Conservation (phyloP, 2,888 invertebrate species). For the Andrena camellia region DNA sequence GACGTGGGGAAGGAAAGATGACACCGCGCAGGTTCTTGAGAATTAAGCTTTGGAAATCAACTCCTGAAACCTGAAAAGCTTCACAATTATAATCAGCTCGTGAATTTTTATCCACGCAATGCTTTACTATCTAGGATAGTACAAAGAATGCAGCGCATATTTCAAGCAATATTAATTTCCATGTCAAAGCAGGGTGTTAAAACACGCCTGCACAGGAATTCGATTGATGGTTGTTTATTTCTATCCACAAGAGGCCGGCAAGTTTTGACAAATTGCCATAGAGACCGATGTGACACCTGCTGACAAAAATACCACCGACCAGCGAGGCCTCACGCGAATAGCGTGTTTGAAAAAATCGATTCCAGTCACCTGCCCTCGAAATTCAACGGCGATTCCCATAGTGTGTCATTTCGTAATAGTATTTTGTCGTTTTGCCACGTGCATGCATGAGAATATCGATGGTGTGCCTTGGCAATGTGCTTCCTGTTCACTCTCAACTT, state of each 20-base stretch:
- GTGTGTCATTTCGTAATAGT: conserved; percentile 21
- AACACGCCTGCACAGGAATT: not conserved
- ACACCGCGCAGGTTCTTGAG: not conserved
- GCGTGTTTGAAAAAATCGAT: conserved; percentile 72
- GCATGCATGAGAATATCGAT: conserved; percentile 45
- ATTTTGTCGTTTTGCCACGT: conserved; percentile 27
- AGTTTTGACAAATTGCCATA: conserved; percentile 52
- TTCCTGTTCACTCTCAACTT: conserved; percentile 35
- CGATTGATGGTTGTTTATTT: not conserved
- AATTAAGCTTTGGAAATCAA: not conserved
- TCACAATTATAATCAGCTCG: no score
- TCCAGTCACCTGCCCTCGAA: conserved; percentile 73
- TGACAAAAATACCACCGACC: conserved; percentile 48
- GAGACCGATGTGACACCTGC: conserved; percentile 64
- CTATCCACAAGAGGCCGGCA: not conserved
- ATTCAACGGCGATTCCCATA: conserved; percentile 75
- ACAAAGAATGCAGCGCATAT: no score
- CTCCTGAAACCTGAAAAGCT: no score
- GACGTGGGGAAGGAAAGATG: not conserved
- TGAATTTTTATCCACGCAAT: no score
- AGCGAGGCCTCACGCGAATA: conserved; percentile 41
- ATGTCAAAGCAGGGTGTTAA: not conserved
- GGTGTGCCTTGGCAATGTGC: conserved; percentile 6
- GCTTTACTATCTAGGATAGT: no score
- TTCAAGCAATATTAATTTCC: not conserved